These are phyloP conservation scores for Oryctolagus cuniculus DNA, from an alignment of 2,113 vertebrate species.

Conservation along the genomic window mOryCun1.1 NC_091441.1:68284501-68285000, in stretches of 20 bases:
- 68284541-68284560: neutral
- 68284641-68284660: neutral
- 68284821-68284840: accelerated
- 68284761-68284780: too few species aligned
- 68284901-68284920: neutral
- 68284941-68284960: neutral
- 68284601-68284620: neutral
- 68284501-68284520: neutral
- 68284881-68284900: too few species aligned
- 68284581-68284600: neutral
- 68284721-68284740: neutral
- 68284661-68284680: neutral
- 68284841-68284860: neutral
- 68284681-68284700: neutral
- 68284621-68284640: neutral
- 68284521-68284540: neutral
- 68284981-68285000: neutral
- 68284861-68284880: neutral
- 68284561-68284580: neutral
- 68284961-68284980: neutral
- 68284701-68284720: neutral
- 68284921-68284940: neutral
- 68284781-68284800: neutral
- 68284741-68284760: neutral
- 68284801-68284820: too few species aligned